These are phyloP conservation scores for Callosobruchus maculatus DNA, from an alignment of 2,888 invertebrate genomes.

Conservation along the genomic window DNA sequence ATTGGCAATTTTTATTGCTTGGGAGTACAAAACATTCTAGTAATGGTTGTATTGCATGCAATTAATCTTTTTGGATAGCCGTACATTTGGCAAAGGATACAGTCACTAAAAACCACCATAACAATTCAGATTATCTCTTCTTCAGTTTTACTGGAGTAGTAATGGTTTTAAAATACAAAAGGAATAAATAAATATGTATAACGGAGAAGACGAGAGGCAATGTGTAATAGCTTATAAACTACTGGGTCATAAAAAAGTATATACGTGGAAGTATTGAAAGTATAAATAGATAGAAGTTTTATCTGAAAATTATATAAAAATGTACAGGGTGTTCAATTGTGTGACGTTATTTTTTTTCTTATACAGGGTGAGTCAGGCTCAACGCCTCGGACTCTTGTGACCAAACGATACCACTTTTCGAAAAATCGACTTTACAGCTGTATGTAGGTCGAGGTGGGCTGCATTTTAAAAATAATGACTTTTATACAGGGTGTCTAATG, in stretches of 20 bases:
- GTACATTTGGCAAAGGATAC: neutral
- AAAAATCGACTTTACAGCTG: no score
- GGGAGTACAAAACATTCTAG: constrained; percentile 3
- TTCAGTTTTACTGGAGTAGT: neutral
- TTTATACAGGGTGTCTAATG: no score
- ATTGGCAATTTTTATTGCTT: constrained; percentile 35
- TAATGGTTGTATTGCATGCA: neutral
- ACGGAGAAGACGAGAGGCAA: neutral
- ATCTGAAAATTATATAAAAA: no score
- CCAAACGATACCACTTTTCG: no score
- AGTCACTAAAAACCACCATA: neutral
- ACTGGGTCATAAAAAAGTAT: neutral
- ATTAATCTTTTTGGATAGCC: neutral
- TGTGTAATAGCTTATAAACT: neutral
- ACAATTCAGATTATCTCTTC: neutral
- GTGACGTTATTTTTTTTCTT: no score
- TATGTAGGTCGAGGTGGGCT: no score
- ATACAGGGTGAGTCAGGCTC: no score
- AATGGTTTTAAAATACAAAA: neutral
- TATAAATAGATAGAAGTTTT: no score
- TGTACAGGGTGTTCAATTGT: no score
- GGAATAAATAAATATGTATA: neutral
- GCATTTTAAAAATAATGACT: no score
- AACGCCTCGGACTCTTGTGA: no score
- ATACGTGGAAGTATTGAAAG: no score